Percentiles rank a stretch among this genome's conserved stretches.
Conservation (phyloP, 2,888 invertebrate genomes). For the Tachystola acroxantha region DNA sequence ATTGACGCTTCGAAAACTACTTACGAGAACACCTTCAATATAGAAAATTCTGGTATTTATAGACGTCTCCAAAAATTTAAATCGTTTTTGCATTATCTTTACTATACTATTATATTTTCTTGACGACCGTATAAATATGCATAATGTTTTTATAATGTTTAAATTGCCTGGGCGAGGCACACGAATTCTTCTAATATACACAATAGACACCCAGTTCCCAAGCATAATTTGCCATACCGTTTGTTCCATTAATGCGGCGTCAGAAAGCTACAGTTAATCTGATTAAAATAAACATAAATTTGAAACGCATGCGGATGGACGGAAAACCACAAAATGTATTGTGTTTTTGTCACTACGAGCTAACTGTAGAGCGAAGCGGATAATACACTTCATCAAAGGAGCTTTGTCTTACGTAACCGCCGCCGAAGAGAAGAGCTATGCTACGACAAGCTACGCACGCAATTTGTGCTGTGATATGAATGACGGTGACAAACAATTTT, state of each 20-base stretch:
- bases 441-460: constrained; percentile 41
- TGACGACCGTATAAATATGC: constrained; percentile 7
- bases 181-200: constrained; percentile 38
- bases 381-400: constrained; percentile 11
- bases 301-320: constrained; percentile 36
- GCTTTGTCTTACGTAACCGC: constrained; percentile 14
- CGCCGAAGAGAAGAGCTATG: constrained; percentile 29
- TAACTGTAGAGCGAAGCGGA: constrained; percentile 25
- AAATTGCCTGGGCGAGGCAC: constrained; percentile 27
- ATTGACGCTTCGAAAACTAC: constrained; percentile 18
- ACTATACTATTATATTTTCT: not conserved
- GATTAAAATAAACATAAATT: constrained; percentile 52
- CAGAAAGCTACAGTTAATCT: constrained; percentile 55
- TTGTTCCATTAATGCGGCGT: constrained; percentile 51
- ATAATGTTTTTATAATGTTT: constrained; percentile 17
- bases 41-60: too few relatives aligned
- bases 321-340: constrained; percentile 39
- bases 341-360: constrained; percentile 24
- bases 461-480: not conserved
- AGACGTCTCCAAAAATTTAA: too few relatives aligned
- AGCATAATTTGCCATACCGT: constrained; percentile 71
- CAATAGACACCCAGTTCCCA: constrained; percentile 70
- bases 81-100: too few relatives aligned
- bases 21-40: too few relatives aligned
- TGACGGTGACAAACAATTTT: not conserved